phyloP scores from a whole-genome alignment of 2,797 vertebrate genomes.

The Chiroxiphia lanceolata region DNA sequence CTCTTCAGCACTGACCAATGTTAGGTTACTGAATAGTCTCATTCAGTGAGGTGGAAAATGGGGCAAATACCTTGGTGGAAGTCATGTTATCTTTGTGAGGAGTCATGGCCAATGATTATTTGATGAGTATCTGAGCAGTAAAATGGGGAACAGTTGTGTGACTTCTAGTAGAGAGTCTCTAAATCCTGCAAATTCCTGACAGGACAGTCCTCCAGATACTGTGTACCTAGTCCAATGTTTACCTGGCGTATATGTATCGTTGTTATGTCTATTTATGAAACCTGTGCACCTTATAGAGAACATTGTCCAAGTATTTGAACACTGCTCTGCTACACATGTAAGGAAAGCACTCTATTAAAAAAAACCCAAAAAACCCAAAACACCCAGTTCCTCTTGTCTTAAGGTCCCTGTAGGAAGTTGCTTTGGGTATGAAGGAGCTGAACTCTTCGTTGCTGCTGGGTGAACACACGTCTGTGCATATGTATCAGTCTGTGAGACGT shows the following conservation, averaged over 20 bases:
- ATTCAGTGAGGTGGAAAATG: neutral
- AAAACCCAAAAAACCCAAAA: neutral
- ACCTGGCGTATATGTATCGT: neutral
- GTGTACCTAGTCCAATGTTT: neutral
- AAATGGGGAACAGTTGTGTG: neutral
- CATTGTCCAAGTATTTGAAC: neutral
- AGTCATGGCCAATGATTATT: slow-evolving; percentile 3
- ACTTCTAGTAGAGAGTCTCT: neutral
- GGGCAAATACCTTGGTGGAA: neutral
- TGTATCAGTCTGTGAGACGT: neutral
- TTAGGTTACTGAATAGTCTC: neutral
- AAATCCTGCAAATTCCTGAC: neutral
- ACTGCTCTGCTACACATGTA: neutral
- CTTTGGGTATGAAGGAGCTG: neutral
- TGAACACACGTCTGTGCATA: neutral
- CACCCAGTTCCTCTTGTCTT: neutral
- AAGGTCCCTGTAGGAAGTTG: neutral
- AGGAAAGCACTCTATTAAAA: neutral
- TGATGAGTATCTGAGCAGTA: neutral
- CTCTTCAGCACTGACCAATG: neutral
- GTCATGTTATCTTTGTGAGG: neutral
- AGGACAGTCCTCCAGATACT: neutral
- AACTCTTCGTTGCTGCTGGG: neutral
- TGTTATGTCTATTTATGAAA: neutral
- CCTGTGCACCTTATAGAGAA: neutral